Percentiles rank a stretch among this genome's conserved stretches.
Evolutionary conservation across 2,888 invertebrate genomes (phyloP).

Genomic region (Entomobrya proxima): DNA sequence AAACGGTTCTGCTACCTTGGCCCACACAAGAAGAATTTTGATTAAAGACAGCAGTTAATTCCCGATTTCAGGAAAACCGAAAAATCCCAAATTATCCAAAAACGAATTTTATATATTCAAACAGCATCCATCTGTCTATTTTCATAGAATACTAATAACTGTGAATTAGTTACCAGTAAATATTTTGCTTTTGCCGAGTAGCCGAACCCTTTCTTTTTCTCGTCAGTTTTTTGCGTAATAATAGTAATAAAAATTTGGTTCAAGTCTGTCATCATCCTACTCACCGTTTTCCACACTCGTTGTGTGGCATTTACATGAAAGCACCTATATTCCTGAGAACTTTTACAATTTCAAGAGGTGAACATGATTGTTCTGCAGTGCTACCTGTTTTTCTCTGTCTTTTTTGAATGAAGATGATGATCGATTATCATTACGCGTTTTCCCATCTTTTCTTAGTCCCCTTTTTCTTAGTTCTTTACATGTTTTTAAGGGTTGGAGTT

Average conservation of each 20-base stretch:
- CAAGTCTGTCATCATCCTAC: constrained; percentile 25
- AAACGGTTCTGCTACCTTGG: too few species aligned
- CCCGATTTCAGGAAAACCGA: too few species aligned
- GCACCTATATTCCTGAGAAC: not conserved
- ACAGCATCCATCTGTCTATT: too few species aligned
- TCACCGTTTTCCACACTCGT: not conserved
- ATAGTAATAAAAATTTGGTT: constrained; percentile 32
- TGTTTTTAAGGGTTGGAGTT: not conserved
- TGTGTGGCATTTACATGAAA: constrained; percentile 38
- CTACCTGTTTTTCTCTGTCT: not conserved
- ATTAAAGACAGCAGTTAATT: too few species aligned
- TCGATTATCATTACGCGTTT: constrained; percentile 29
- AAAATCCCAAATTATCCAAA: too few species aligned
- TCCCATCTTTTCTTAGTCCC: not conserved
- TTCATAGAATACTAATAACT: too few species aligned
- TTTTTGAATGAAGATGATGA: not conserved
- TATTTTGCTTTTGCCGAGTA: not conserved
- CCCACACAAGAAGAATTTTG: too few species aligned
- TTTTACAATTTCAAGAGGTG: not conserved
- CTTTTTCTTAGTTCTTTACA: not conserved
- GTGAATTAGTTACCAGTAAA: not conserved
- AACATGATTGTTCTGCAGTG: constrained; percentile 1
- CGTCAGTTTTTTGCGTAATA: constrained; percentile 29
- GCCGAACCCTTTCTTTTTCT: constrained; percentile 15
- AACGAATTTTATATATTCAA: too few species aligned